Percentiles rank a stretch among this genome's conserved stretches.
Evolutionary conservation across 23 tunicate genomes (phyloP).

Genomic region (Ascidia mentula): DNA sequence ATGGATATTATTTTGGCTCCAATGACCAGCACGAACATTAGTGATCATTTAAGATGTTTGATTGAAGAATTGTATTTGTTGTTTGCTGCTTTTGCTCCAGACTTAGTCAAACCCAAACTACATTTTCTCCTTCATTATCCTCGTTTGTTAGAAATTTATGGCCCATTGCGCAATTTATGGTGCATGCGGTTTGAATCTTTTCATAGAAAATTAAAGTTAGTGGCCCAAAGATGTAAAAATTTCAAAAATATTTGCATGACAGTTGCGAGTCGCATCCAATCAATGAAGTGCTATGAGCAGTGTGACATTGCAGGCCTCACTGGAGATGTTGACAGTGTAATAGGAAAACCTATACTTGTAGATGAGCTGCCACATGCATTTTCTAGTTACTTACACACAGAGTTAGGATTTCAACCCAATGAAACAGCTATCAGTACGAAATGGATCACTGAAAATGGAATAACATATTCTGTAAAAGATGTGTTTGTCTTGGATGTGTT

Average conservation of each 20-base stretch:
- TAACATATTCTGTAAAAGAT: conserved; percentile 16
- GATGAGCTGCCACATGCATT: conserved; percentile 11
- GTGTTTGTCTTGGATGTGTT: conserved; percentile 11
- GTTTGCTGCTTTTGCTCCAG: conserved; percentile 19
- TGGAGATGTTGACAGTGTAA: conserved; percentile 7
- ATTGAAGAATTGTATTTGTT: conserved; percentile 15
- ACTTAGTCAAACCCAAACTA: conserved; percentile 18
- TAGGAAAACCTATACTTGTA: conserved; percentile 12
- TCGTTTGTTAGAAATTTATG: conserved; percentile 17
- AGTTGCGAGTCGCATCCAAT: background rate
- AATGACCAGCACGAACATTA: conserved; percentile 3
- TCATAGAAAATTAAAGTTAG: conserved; percentile 15
- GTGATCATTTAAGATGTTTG: conserved; percentile 3
- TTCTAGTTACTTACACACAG: background rate
- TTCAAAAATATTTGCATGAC: conserved; percentile 3
- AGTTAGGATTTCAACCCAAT: conserved; percentile 2
- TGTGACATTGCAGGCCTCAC: conserved; percentile 12
- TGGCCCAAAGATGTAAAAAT: conserved; percentile 10
- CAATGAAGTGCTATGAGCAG: conserved; percentile 3
- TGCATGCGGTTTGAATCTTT: conserved; percentile 23
- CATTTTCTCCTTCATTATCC: conserved; percentile 21
- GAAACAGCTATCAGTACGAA: conserved; percentile 5
- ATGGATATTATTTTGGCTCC: conserved; percentile 22
- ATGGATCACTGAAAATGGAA: conserved; percentile 12
- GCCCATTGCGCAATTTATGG: conserved; percentile 18